Evolutionary conservation across 2,797 vertebrate species (phyloP).

Genomic region (Pseudochaenichthys georgianus): DNA sequence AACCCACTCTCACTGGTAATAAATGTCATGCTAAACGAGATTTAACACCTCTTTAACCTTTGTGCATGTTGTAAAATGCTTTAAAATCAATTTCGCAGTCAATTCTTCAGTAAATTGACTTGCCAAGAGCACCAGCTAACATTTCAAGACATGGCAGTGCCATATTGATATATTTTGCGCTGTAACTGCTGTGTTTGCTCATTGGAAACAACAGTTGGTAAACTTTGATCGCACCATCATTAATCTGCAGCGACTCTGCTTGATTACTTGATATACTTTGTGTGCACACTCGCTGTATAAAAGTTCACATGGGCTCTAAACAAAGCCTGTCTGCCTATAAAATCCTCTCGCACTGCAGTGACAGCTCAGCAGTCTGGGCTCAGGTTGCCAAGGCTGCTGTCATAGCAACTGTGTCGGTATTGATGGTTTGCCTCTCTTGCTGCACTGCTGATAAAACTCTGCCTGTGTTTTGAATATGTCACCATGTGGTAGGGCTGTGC

Average conservation of each 20-base stretch:
- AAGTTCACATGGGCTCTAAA: slow-evolving; percentile 55
- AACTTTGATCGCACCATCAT: slow-evolving; percentile 58
- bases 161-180: slow-evolving; percentile 5
- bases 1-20: slow-evolving; percentile 22
- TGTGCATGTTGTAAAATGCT: slow-evolving; percentile 29
- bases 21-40: slow-evolving; percentile 30
- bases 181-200: slow-evolving; percentile 53
- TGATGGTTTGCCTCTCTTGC: slow-evolving; percentile 33
- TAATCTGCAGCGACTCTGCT: slow-evolving; percentile 24
- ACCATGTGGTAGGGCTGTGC: slow-evolving; percentile 19
- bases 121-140: not conserved
- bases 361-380: slow-evolving; percentile 67
- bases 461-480: slow-evolving; percentile 47
- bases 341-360: slow-evolving; percentile 49
- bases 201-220: slow-evolving; percentile 51
- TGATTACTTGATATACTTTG: slow-evolving; percentile 58
- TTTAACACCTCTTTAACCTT: slow-evolving; percentile 45
- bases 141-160: not conserved
- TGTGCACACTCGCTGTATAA: slow-evolving; percentile 43
- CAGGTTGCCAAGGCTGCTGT: slow-evolving; percentile 59
- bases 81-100: slow-evolving; percentile 19
- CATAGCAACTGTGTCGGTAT: slow-evolving; percentile 67
- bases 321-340: slow-evolving; percentile 69
- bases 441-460: slow-evolving; percentile 29
- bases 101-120: not conserved